A percentile compares a stretch with the other conserved stretches of the same genome.
Conservation (phyloP, 2,888 invertebrate species). For the Hemicrepidius hirtus region DNA sequence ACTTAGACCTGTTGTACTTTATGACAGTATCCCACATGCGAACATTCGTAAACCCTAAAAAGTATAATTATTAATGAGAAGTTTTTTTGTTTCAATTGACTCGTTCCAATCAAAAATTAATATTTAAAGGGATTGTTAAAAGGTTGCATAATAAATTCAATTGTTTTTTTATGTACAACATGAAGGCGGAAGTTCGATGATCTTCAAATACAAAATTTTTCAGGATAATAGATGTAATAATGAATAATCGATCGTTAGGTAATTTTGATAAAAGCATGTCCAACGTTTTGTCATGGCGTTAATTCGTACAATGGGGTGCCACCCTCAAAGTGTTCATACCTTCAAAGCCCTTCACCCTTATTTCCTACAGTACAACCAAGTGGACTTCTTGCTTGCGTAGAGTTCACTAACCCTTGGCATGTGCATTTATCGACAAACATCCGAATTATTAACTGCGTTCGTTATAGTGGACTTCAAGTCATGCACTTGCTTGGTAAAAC, state of each 20-base stretch:
- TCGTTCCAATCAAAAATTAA: too few relatives aligned
- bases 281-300: constrained; percentile 5
- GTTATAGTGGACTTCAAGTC: constrained; percentile 17
- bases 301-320: constrained; percentile 30
- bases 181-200: constrained; percentile 5
- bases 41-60: not conserved
- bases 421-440: constrained; percentile 36
- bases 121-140: too few relatives aligned
- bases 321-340: constrained; percentile 22
- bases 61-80: not conserved
- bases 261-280: constrained; percentile 9
- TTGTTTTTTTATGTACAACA: not conserved
- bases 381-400: constrained; percentile 14
- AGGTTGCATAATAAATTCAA: too few relatives aligned
- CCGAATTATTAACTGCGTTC: constrained; percentile 37
- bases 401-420: constrained; percentile 43
- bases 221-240: not conserved
- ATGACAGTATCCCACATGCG: not conserved
- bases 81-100: too few relatives aligned
- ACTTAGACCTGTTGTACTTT: constrained; percentile 20
- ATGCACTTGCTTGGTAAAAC: constrained; percentile 21
- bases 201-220: not conserved
- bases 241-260: constrained; percentile 11
- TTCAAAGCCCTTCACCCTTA: constrained; percentile 10
- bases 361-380: not conserved